Conservation (phyloP, 2,797 vertebrate species). For the Lepilemur septentrionalis region DNA sequence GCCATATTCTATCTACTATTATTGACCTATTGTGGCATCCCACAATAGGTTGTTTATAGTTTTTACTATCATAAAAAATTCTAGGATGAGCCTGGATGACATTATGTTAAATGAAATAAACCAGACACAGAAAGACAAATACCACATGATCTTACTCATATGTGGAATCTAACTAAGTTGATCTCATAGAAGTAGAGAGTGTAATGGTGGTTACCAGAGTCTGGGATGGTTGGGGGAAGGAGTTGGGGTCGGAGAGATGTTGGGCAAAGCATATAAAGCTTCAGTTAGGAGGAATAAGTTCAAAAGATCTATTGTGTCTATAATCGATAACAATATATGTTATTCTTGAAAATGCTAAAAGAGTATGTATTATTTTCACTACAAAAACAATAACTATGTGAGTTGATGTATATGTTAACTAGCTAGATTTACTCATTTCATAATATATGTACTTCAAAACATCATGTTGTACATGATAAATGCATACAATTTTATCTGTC, state of each 20-base stretch:
- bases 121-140: neutral
- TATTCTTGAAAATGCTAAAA: neutral
- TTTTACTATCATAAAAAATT: slow-evolving; percentile 1
- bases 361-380: neutral
- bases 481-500: neutral
- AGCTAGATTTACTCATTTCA: neutral
- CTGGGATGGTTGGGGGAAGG: neutral
- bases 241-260: neutral
- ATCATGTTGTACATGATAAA: neutral
- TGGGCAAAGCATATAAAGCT: neutral
- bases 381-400: neutral
- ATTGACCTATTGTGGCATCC: neutral
- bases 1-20: neutral
- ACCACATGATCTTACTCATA: neutral
- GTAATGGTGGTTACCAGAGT: neutral
- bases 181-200: neutral
- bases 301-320: neutral
- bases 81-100: neutral
- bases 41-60: neutral
- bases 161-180: neutral
- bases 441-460: neutral
- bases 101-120: neutral
- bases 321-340: neutral
- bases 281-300: neutral
- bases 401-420: neutral